Percentiles rank a stretch among this genome's conserved stretches.
phyloP scores from a whole-genome alignment of 1,140 invertebrate genomes.

The Chymomyza costata region DNA sequence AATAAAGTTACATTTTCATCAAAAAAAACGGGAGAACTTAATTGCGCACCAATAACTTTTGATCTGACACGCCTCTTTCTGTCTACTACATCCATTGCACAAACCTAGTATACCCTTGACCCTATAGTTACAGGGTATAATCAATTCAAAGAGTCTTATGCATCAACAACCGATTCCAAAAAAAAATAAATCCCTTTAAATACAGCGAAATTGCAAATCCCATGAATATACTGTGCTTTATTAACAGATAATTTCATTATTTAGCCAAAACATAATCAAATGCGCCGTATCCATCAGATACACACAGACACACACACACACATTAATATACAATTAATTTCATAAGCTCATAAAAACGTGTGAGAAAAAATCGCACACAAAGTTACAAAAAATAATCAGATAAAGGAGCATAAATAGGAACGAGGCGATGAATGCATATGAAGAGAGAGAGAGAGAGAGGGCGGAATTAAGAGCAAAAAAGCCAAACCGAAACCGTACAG shows the following conservation, averaged over 20 bases:
- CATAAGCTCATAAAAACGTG: conserved; percentile 70
- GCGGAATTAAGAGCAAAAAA: background rate
- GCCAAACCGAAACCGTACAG: conserved; percentile 31
- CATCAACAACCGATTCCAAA: too few species aligned
- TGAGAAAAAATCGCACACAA: conserved; percentile 23
- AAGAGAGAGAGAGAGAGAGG: conserved; percentile 6
- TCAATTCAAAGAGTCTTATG: too few species aligned
- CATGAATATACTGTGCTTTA: conserved; percentile 48
- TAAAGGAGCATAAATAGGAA: conserved; percentile 42
- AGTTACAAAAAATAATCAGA: conserved; percentile 41
- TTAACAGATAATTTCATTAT: conserved; percentile 71
- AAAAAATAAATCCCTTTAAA: conserved; percentile 42
- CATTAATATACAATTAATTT: conserved; percentile 61
- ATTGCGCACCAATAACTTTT: too few species aligned
- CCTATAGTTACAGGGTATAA: too few species aligned
- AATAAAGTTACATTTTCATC: too few species aligned
- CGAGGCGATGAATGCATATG: conserved; percentile 22
- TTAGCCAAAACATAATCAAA: conserved; percentile 68
- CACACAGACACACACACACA: conserved; percentile 27
- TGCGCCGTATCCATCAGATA: conserved; percentile 58
- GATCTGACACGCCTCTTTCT: too few species aligned
- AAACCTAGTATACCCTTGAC: too few species aligned
- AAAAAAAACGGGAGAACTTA: too few species aligned
- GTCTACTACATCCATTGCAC: too few species aligned
- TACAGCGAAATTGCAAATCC: conserved; percentile 39